A percentile compares a stretch with the other conserved stretches of the same genome.
Conservation (phyloP, 1,140 invertebrate species). For the Drosophila navojoa region DNA sequence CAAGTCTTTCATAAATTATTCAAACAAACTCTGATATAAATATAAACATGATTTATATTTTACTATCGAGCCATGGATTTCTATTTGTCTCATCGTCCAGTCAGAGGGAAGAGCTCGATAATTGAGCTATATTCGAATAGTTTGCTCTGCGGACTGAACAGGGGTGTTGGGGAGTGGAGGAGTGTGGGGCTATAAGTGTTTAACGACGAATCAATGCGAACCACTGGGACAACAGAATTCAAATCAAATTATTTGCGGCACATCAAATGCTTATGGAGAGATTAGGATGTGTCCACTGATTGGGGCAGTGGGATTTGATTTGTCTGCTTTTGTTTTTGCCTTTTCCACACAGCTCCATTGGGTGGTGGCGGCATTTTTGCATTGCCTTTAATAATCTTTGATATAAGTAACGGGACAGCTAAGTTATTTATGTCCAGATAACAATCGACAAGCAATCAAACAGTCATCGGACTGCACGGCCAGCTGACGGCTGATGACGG, state of each 20-base stretch:
- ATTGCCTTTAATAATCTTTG: slow-evolving; percentile 56
- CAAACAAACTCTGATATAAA: too few species aligned
- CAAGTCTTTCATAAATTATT: too few species aligned
- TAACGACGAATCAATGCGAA: slow-evolving; percentile 11
- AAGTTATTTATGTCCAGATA: slow-evolving; percentile 62
- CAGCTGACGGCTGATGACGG: slow-evolving; percentile 19
- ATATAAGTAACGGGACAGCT: slow-evolving; percentile 46
- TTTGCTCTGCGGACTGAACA: too few species aligned
- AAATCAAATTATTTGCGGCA: slow-evolving; percentile 78
- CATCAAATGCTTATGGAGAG: slow-evolving; percentile 71
- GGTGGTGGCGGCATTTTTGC: slow-evolving; percentile 6
- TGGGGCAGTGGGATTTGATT: neutral
- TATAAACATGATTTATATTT: too few species aligned
- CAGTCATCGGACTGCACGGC: slow-evolving; percentile 8
- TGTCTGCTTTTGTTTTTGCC: neutral
- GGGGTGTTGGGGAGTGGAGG: neutral
- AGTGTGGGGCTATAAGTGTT: neutral
- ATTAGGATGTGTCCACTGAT: slow-evolving; percentile 51
- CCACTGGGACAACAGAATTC: slow-evolving; percentile 41
- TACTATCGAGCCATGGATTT: too few species aligned
- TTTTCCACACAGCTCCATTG: neutral
- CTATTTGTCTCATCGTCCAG: too few species aligned
- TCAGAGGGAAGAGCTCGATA: neutral
- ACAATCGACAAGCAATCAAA: slow-evolving; percentile 43
- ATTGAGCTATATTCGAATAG: slow-evolving; percentile 16